Base-by-base conservation (phyloP, 2,888 invertebrate species). In the Smittia aterrima region DNA sequence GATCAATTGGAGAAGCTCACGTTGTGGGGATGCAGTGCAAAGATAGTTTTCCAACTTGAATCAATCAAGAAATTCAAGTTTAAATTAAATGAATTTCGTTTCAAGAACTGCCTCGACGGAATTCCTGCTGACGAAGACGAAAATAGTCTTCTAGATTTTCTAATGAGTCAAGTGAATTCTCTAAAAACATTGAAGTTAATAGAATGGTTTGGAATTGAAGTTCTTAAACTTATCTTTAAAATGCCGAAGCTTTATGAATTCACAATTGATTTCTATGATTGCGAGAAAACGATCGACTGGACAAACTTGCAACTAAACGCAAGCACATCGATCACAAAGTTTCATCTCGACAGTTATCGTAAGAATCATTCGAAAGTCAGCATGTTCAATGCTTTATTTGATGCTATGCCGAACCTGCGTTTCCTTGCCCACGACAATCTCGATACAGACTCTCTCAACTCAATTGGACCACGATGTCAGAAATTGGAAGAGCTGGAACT, bases 161-260 rank as follows among this genome's bases (percentile, higher is more conserved):
- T 72, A 7, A 22, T 38, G 7, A 22, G 22, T 22, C 72, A 72
- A 62, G 25, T 53, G 7, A n/a, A 62, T 0, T 54, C 11, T n/a
- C 20, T 72, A 3, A 38, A 58, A 16, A 40, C n/a, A 7, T 6
- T 72, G 20, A 1, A 6, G 2, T 13, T 72, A 11, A 22, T 22
- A 27, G 62, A 72, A 1, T 72, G 72, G 72, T 18, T 22, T 1
- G 72, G 72, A 16, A 18, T 20, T 3, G 24, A 72, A 16, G 40
- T 62, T n/a, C 27, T 72, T 0, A 72, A 58, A 24, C 1, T 54
- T 4, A n/a, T 72, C 3, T 70, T 47, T 18, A 11, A 11, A 13
- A n/a, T 70, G 53, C 54, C 54, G 7, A 53, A 54, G 18, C 9
- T 70, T 0, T 22, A 54, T 2, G 18, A 7, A 0, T 11, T 70